phyloP scores from a whole-genome alignment of 2,888 invertebrate genomes.

The Choreutis nemorana region DNA sequence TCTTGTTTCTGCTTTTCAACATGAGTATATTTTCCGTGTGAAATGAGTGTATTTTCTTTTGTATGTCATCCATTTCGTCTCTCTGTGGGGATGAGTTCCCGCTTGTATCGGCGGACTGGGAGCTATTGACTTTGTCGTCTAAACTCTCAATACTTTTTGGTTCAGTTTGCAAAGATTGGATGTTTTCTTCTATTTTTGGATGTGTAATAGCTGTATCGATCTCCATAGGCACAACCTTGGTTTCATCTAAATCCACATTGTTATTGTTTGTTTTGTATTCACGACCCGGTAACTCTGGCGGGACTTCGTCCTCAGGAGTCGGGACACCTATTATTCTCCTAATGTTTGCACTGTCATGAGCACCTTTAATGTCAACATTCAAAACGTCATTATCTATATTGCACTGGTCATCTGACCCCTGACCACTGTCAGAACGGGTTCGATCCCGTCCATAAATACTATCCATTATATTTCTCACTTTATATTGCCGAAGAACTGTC shows the following conservation, averaged over 20 bases:
- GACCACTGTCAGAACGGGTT: constrained; percentile 53
- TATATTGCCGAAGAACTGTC: constrained; percentile 36
- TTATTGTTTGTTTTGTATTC: constrained; percentile 42
- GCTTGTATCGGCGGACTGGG: constrained; percentile 54
- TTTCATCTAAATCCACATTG: constrained; percentile 40
- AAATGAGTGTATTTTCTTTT: constrained; percentile 69
- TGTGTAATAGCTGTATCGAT: constrained; percentile 48
- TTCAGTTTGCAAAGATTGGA: constrained; percentile 27
- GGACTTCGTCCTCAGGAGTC: constrained; percentile 41
- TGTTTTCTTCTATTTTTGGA: constrained; percentile 38
- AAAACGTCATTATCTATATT: constrained; percentile 44
- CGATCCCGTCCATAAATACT: constrained; percentile 45
- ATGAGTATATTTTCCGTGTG: constrained; percentile 70
- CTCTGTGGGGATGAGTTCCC: constrained; percentile 57
- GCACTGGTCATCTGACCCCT: constrained; percentile 53
- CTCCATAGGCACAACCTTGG: constrained; percentile 52
- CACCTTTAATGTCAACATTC: constrained; percentile 40
- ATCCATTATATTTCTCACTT: constrained; percentile 49
- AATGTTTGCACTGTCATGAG: constrained; percentile 47
- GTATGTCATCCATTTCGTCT: constrained; percentile 69
- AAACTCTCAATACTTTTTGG: constrained; percentile 40
- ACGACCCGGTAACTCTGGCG: constrained; percentile 23
- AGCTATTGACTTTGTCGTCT: constrained; percentile 40
- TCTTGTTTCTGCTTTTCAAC: constrained; percentile 68
- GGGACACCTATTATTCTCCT: constrained; percentile 54